Evolutionary conservation across 2,888 invertebrate genomes (phyloP).

Genomic region (Ormyrus thymus): DNA sequence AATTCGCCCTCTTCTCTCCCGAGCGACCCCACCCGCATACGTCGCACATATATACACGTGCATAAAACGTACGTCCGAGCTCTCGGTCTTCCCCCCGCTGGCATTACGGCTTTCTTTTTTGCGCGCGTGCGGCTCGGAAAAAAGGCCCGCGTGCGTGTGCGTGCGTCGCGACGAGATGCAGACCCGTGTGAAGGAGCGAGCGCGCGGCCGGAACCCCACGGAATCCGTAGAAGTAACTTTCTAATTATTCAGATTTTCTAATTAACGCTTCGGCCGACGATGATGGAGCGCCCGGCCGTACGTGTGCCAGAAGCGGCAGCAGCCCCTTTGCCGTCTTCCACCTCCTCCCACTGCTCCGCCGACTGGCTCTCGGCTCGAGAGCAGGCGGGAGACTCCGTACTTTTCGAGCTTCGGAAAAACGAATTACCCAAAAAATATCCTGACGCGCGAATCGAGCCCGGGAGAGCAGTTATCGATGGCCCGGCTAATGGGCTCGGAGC

Average conservation of each 20-base stretch:
- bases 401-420: conserved; percentile 53
- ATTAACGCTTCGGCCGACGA: conserved; percentile 72
- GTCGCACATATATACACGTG: conserved; percentile 1
- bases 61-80: conserved; percentile 30
- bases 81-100: conserved; percentile 36
- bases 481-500: conserved; percentile 23
- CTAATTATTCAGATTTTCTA: conserved; percentile 74
- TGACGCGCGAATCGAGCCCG: conserved; percentile 4
- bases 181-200: conserved; percentile 18
- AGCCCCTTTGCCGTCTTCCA: conserved; percentile 44
- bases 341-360: conserved; percentile 54
- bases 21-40: background rate
- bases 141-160: conserved; percentile 27
- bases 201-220: conserved; percentile 46
- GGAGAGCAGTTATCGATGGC: conserved; percentile 44
- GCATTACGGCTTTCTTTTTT: conserved; percentile 29
- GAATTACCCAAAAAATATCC: conserved; percentile 41
- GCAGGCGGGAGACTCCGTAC: conserved; percentile 22
- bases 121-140: conserved; percentile 19
- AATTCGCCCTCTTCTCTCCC: conserved; percentile 14
- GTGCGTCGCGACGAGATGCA: conserved; percentile 21
- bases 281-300: conserved; percentile 65
- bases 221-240: conserved; percentile 71
- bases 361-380: conserved; percentile 47
- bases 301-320: conserved; percentile 53